Percentiles rank a stretch among this genome's conserved stretches.
Conservation (phyloP, 2,797 vertebrate genomes). For the Gymnothorax reevesii region DNA sequence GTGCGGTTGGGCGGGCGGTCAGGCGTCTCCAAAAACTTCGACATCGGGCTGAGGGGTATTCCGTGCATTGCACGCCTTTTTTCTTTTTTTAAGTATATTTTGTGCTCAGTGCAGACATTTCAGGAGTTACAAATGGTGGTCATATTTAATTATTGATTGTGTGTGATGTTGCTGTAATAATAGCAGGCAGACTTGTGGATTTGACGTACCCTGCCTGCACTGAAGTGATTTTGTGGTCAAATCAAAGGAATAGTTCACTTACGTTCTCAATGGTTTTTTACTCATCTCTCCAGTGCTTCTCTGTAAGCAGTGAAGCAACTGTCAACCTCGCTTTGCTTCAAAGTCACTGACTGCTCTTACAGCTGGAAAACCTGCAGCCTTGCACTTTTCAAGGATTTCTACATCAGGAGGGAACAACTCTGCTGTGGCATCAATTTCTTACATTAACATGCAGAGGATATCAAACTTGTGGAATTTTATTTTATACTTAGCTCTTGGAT, state of each 20-base stretch:
- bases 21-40: too few relatives aligned
- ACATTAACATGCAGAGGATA: constrained; percentile 37
- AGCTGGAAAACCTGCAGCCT: background rate
- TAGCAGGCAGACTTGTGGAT: background rate
- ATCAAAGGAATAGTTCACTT: too few relatives aligned
- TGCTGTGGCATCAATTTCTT: constrained; percentile 41
- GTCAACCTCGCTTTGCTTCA: background rate
- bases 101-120: background rate
- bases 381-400: constrained; percentile 31
- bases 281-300: background rate
- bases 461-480: constrained; percentile 31
- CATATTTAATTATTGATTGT: background rate
- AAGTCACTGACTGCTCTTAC: background rate
- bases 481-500: constrained; percentile 40
- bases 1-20: too few relatives aligned
- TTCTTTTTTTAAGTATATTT: background rate
- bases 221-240: too few relatives aligned
- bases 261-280: background rate
- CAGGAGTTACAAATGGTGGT: background rate
- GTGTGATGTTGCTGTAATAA: background rate
- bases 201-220: background rate
- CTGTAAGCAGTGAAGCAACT: background rate
- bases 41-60: too few relatives aligned
- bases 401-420: constrained; percentile 55
- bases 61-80: too few relatives aligned